These are phyloP conservation scores for Callionymus lyra DNA, from an alignment of 2,113 vertebrate species.

Conservation along the genomic window DNA sequence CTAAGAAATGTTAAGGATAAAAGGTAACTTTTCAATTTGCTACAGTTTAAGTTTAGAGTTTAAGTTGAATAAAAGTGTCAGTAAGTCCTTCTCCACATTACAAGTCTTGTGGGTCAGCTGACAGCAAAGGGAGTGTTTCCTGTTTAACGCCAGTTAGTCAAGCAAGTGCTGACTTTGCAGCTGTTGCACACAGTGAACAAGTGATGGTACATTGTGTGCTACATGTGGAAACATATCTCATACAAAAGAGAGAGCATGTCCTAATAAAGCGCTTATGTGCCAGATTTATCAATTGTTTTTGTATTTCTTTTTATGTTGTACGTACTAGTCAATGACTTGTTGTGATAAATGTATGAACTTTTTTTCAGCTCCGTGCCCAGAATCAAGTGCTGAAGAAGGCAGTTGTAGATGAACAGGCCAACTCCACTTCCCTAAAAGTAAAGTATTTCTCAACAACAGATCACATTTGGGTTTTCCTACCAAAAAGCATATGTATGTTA, in stretches of 20 bases:
- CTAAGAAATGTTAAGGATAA: too few relatives aligned
- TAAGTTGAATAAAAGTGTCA: too few relatives aligned
- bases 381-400: conserved; percentile 97
- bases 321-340: too few relatives aligned
- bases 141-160: conserved; percentile 38
- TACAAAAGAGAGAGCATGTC: background rate
- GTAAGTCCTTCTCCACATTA: too few relatives aligned
- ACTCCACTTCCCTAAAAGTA: conserved; percentile 85
- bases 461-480: too few relatives aligned
- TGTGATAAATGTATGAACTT: too few relatives aligned
- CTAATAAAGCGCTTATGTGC: background rate
- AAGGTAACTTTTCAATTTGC: too few relatives aligned
- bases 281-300: background rate
- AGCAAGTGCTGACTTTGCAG: conserved; percentile 46
- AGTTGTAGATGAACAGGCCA: conserved; percentile 93
- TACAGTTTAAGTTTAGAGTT: too few relatives aligned
- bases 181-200: conserved; percentile 8
- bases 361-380: conserved; percentile 88
- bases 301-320: too few relatives aligned
- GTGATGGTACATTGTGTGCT: background rate
- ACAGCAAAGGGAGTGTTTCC: conserved; percentile 22
- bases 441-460: background rate
- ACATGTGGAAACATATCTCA: background rate
- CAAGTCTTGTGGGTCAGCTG: conserved; percentile 43
- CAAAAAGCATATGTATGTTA: too few relatives aligned